Conservation (phyloP, 92 coral and sea anemone species). For the Zoanthus gigantus region DNA sequence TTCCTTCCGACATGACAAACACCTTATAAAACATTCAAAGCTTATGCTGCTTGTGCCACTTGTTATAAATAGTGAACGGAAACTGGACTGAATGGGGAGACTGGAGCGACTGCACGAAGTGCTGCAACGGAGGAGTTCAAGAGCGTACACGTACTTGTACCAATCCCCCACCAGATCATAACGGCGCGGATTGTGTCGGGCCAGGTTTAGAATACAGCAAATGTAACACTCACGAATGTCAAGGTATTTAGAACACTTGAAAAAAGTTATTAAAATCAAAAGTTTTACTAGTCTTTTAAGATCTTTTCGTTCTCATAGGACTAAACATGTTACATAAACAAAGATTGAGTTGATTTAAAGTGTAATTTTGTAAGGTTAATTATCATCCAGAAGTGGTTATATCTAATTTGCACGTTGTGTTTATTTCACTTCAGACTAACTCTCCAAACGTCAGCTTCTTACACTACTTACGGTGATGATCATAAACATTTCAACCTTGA, state of each 20-base stretch:
- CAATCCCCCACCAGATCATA: background rate
- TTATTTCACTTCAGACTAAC: no score
- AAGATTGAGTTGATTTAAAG: no score
- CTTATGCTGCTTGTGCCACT: background rate
- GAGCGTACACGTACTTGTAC: slow-evolving; percentile 7
- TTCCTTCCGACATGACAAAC: no score
- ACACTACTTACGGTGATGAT: no score
- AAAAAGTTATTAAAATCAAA: background rate
- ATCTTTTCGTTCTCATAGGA: no score
- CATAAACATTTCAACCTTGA: no score
- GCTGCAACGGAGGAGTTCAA: background rate
- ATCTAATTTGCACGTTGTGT: no score
- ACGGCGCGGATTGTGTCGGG: background rate
- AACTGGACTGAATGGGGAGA: slow-evolving; percentile 1
- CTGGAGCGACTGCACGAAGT: slow-evolving; percentile 9
- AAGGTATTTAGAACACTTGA: background rate
- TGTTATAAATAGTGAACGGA: background rate
- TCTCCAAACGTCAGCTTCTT: no score
- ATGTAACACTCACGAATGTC: background rate
- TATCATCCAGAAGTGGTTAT: no score
- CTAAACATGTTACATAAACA: no score
- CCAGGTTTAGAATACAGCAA: background rate
- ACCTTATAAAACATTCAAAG: no score
- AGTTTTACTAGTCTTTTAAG: background rate
- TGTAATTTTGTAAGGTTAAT: no score